These are phyloP conservation scores for Heliocidaris tuberculata DNA, from an alignment of 35 echinoderm and acorn worm genomes.

Conservation along the genomic window DNA sequence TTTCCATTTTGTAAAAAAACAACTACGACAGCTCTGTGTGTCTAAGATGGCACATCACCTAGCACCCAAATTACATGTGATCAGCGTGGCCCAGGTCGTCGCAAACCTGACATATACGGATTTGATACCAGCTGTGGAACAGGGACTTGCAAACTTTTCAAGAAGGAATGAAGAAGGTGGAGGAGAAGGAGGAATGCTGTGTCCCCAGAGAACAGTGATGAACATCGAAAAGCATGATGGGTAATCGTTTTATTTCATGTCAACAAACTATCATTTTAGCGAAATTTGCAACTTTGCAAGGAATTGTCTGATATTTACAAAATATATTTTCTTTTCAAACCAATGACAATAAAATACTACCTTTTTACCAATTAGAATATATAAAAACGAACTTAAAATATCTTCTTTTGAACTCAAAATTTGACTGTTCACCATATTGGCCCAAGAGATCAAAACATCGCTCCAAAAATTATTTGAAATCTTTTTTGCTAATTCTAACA, in stretches of 20 bases:
- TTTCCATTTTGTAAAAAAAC: too few relatives aligned
- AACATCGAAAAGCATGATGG: conserved; percentile 47
- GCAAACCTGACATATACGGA: conserved; percentile 29
- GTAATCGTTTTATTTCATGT: background rate
- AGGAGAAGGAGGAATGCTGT: conserved; percentile 43
- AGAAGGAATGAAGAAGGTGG: background rate
- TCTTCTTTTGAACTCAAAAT: too few relatives aligned
- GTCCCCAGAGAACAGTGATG: conserved; percentile 36
- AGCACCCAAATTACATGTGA: background rate
- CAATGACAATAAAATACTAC: too few relatives aligned
- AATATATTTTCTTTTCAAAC: too few relatives aligned
- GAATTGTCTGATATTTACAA: background rate
- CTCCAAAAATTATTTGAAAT: too few relatives aligned
- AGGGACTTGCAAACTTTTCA: conserved; percentile 41
- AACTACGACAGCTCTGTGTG: too few relatives aligned
- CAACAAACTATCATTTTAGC: background rate
- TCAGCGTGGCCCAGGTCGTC: background rate
- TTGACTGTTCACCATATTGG: too few relatives aligned
- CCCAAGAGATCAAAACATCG: too few relatives aligned
- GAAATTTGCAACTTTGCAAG: background rate
- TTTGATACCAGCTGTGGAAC: conserved; percentile 47
- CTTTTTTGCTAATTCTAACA: too few relatives aligned
- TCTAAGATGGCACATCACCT: too few relatives aligned
- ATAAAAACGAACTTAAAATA: too few relatives aligned
- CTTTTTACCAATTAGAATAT: too few relatives aligned